Evolutionary conservation across 2,888 invertebrate genomes (phyloP).

Genomic region (Agrenia bidenticulata): DNA sequence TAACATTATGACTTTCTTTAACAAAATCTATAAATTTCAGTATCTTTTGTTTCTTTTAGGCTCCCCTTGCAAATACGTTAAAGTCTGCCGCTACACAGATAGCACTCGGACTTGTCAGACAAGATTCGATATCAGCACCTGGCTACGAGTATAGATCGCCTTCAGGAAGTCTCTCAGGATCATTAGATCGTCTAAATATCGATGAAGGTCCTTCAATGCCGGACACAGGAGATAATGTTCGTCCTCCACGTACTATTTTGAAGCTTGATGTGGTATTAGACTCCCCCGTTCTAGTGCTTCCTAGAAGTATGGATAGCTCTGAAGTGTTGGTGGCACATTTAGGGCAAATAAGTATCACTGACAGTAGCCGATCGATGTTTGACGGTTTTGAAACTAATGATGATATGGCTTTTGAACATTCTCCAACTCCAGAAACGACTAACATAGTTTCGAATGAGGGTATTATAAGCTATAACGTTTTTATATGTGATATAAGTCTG

Average conservation of each 20-base stretch:
- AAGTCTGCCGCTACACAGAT: conserved; percentile 90
- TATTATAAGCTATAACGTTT: conserved; percentile 64
- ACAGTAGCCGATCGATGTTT: conserved; percentile 24
- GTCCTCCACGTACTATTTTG: conserved; percentile 24
- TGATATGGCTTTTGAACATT: conserved; percentile 52
- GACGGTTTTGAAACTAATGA: conserved; percentile 10
- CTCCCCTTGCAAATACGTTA: conserved; percentile 69
- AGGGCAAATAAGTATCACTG: conserved; percentile 72
- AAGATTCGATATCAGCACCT: conserved; percentile 58
- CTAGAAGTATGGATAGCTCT: conserved; percentile 72
- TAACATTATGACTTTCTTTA: neutral
- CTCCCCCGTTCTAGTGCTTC: conserved; percentile 87
- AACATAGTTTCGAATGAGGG: conserved; percentile 38
- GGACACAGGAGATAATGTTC: neutral
- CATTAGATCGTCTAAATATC: conserved; percentile 45
- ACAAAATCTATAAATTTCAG: too few species aligned
- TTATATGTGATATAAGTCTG: conserved; percentile 82
- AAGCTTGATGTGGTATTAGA: conserved; percentile 74
- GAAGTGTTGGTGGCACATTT: conserved; percentile 89
- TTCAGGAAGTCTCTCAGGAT: conserved; percentile 45
- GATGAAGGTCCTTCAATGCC: conserved; percentile 22
- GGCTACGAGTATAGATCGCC: conserved; percentile 41
- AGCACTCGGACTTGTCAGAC: conserved; percentile 76
- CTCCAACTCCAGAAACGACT: conserved; percentile 1
- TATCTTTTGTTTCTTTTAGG: conserved; percentile 21